Evolutionary conservation across 2,888 invertebrate genomes (phyloP), one percentile per base, ranked within the genome.

Genomic region (Drosophila macrospina): DNA sequence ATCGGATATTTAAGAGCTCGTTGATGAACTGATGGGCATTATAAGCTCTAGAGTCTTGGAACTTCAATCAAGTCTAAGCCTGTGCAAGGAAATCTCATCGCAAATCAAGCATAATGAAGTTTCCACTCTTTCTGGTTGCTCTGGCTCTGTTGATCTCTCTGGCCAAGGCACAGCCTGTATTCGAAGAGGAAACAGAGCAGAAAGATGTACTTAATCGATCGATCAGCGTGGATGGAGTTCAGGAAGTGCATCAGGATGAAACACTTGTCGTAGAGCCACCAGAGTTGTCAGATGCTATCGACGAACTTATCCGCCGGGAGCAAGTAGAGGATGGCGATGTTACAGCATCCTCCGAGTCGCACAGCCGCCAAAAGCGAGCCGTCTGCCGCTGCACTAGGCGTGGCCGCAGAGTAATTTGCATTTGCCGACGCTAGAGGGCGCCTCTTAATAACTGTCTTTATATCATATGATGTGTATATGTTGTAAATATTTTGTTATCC

Each of bases 41-140:
- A 51, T 2, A 41, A 42, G 4, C 34, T 20, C 8, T 34, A 10
- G 5, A 42, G 37, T 11, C 15, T 10, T 6, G 24, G 8, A 15
- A n/a, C 30, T 11, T 2, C 7, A 20, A 26, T 16, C 28, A 11
- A 24, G 15, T 15, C 16, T 16, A 16, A 7, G 7, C 4, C 4
- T 16, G 7, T 11, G 16, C 37, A 11, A 34, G 11, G 0, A 7
- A 20, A 26, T 42, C 26, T 10, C 1, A 15, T 3, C 3, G 8
- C 2, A 39, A 2, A 13, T 13, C 24, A n/a, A 41, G 7, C 8
- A 69, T 13, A 15, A 88, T 86, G 89, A 85, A 80, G 66, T 66
- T 69, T 5, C 15, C 42, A 20, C 11, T 65, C 0, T 32, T 64
- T 45, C 39, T 74, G 11, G 10, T 71, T n/a, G 13, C 62, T 7